These are phyloP conservation scores for Balearica regulorum DNA, from an alignment of 2,797 vertebrate species.

Conservation along the genomic window DNA sequence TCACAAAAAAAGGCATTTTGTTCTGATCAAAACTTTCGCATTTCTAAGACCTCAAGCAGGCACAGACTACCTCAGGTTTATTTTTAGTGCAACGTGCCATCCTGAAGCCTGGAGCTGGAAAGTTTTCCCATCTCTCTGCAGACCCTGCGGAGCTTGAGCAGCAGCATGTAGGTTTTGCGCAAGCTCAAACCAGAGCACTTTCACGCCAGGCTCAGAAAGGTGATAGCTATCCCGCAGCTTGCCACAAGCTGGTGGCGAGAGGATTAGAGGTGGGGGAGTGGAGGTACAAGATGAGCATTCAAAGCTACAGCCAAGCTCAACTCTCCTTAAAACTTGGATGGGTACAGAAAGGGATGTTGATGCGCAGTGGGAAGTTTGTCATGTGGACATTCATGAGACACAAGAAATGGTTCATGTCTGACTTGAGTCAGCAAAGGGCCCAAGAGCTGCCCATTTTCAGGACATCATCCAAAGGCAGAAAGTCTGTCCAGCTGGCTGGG, in stretches of 20 bases:
- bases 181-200: background rate
- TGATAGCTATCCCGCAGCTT: background rate
- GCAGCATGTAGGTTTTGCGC: rapidly evolving
- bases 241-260: rapidly evolving
- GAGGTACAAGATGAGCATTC: background rate
- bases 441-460: background rate
- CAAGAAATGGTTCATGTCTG: background rate
- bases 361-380: background rate
- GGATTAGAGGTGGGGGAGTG: background rate
- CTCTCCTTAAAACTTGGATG: background rate
- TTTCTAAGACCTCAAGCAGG: background rate
- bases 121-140: background rate
- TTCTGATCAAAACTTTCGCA: background rate
- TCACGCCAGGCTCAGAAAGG: background rate
- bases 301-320: background rate
- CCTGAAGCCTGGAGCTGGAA: background rate
- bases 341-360: background rate
- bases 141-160: background rate
- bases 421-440: background rate
- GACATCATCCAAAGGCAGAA: background rate
- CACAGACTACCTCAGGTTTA: background rate
- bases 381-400: background rate
- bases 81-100: rapidly evolving
- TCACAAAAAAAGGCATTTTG: background rate
- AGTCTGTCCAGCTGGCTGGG: background rate